A percentile compares a stretch with the other conserved stretches of the same genome.
Conservation (phyloP, 2,113 vertebrate species). For the Sinocyclocheilus anophthalmus region DNA sequence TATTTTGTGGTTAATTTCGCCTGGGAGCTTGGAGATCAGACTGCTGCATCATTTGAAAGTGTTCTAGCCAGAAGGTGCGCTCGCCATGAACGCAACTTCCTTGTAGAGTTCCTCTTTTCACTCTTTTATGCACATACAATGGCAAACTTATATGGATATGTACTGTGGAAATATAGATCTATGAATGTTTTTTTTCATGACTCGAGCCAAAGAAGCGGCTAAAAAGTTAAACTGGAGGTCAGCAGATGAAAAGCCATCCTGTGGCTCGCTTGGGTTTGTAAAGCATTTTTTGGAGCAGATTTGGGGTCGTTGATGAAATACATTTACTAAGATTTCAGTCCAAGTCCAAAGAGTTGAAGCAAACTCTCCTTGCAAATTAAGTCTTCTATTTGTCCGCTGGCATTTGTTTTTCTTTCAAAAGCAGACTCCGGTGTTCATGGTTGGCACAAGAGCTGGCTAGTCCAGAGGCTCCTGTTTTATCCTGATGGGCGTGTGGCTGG, state of each 20-base stretch:
- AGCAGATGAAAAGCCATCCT: constrained; percentile 3
- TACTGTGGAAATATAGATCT: not conserved
- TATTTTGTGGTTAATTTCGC: constrained; percentile 35
- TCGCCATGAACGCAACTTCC: not conserved
- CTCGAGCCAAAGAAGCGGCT: not conserved
- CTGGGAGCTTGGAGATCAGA: constrained; percentile 7
- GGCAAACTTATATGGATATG: not conserved
- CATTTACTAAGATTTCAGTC: constrained; percentile 39
- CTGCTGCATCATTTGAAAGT: constrained; percentile 7
- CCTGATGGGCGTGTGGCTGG: constrained; percentile 89
- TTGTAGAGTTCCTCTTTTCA: constrained; percentile 7
- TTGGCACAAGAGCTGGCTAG: constrained; percentile 69
- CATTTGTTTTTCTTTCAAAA: not conserved
- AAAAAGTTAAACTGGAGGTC: constrained; percentile 7
- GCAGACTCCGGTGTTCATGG: constrained; percentile 24
- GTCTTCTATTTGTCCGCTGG: constrained; percentile 2
- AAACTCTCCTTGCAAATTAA: constrained; percentile 25
- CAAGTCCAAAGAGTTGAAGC: not conserved
- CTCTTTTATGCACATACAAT: not conserved
- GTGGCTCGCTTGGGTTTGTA: not conserved
- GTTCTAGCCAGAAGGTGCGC: not conserved
- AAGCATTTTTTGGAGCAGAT: constrained; percentile 2
- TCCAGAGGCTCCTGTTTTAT: constrained; percentile 99
- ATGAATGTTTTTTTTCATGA: not conserved
- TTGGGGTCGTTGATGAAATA: constrained; percentile 3